Base-by-base conservation (phyloP, 2,797 vertebrate species). In the Acrossocheilus wenchowensis region DNA sequence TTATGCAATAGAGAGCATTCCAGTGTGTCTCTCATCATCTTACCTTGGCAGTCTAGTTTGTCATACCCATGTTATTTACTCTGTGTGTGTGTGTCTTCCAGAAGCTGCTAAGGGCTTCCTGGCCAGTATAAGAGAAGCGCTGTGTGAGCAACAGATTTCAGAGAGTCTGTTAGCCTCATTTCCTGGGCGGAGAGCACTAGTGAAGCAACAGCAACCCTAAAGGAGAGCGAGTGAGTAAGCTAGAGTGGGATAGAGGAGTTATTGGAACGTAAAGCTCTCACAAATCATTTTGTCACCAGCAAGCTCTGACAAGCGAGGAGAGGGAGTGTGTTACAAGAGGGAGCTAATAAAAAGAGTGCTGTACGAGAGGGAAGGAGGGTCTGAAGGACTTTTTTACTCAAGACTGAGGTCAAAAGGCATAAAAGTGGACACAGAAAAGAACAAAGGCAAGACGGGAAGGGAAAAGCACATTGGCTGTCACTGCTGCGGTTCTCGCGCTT, bases 181-280 rank as follows among this genome's bases (percentile, higher is more conserved):
- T 96, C 96, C 96, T 96, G 96, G 95, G 96, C 95, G 96, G 95
- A 94, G 94, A 94, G 90, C 92, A 93, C 91, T 93, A 95, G 91
- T 93, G 88, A 74, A 92, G 92, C 90, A 95, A 95, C 95, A 95
- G 95, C 94, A 96, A 95, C 94, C 90, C 92, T 88, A 90, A 89
- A 91, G 90, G 79, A 86, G 82, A 82, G 79, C 78, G 41, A 88
- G 87, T 87, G 81, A 84, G 48, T 85, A 88, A 89, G 90, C n/a
- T 71, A 88, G 87, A 73, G 60, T 36, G 45, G 45, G 87, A 90
- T 89, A 90, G 90, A 93, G 83, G 91, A 92, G 92, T 92, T 92
- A 93, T 91, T 90, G 78, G 91, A 93, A 93, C 92, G 75, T 81
- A 52, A 81, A 92, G 91, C 90, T 90, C 88, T 84, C 91, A 93